Conservation (phyloP, 2,797 vertebrate species). For the Pseudochirops corinnae region DNA sequence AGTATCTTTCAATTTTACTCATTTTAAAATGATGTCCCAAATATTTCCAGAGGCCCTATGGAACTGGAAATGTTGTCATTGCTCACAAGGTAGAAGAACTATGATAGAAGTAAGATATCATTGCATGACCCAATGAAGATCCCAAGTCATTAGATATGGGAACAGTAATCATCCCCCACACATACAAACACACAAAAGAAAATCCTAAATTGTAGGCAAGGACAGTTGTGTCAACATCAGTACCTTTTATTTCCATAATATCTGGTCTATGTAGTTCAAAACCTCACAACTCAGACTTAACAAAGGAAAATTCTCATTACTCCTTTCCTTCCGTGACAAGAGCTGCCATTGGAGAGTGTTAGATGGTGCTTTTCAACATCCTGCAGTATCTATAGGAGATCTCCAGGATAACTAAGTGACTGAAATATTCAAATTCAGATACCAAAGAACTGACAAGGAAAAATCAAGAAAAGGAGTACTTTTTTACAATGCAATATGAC, state of each 20-base stretch:
- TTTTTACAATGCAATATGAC: not conserved
- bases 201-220: not conserved
- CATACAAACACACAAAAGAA: not conserved
- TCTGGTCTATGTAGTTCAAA: no score
- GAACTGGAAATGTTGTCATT: not conserved
- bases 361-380: not conserved
- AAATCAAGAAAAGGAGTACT: not conserved
- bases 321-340: not conserved
- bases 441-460: not conserved
- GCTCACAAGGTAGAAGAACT: not conserved
- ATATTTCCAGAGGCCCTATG: not conserved
- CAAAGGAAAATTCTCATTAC: not conserved
- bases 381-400: not conserved
- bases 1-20: not conserved
- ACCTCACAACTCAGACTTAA: not conserved
- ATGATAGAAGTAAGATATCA: not conserved
- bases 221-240: not conserved
- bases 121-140: not conserved
- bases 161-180: not conserved
- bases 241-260: not conserved
- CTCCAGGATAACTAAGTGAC: not conserved
- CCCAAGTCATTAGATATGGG: not conserved
- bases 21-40: not conserved
- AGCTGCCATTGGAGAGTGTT: not conserved
- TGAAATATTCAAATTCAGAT: not conserved